Conservation (phyloP, 2,113 vertebrate species). For the Thalassoma bifasciatum region DNA sequence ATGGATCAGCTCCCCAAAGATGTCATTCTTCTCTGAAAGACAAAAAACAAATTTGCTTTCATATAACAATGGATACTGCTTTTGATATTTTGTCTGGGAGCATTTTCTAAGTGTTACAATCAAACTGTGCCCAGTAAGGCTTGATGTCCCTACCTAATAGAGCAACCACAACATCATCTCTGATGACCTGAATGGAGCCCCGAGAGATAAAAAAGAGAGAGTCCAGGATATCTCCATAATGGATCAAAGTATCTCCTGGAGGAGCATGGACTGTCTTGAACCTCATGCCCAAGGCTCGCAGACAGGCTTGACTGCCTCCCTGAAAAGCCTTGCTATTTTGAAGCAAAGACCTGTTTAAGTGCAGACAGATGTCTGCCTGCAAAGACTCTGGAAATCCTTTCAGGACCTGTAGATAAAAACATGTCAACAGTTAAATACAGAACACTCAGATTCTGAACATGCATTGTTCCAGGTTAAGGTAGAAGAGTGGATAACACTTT, state of each 20-base stretch:
- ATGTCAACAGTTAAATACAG: background rate
- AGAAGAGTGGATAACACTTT: background rate
- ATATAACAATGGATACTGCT: background rate
- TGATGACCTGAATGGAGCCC: conserved; percentile 93
- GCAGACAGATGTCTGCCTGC: conserved; percentile 96
- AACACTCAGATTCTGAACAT: background rate
- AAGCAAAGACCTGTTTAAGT: conserved; percentile 94
- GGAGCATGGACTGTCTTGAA: conserved; percentile 94
- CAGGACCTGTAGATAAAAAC: conserved; percentile 85
- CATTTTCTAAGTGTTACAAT: background rate
- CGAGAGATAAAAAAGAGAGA: conserved; percentile 95
- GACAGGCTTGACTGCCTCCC: conserved; percentile 92
- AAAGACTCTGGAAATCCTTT: conserved; percentile 97
- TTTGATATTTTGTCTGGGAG: background rate
- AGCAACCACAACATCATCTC: conserved; percentile 91
- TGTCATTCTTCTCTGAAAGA: conserved; percentile 91
- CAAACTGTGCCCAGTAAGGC: background rate
- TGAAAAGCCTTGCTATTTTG: conserved; percentile 93
- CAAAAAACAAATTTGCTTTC: background rate
- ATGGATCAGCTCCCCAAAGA: conserved; percentile 93
- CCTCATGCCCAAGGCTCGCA: conserved; percentile 90
- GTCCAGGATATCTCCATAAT: conserved; percentile 92
- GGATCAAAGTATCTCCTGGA: conserved; percentile 93
- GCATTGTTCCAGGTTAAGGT: background rate
- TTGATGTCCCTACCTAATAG: conserved; percentile 85